phyloP scores from a whole-genome alignment of 2,797 vertebrate genomes.

The Sebastes cheni region DNA sequence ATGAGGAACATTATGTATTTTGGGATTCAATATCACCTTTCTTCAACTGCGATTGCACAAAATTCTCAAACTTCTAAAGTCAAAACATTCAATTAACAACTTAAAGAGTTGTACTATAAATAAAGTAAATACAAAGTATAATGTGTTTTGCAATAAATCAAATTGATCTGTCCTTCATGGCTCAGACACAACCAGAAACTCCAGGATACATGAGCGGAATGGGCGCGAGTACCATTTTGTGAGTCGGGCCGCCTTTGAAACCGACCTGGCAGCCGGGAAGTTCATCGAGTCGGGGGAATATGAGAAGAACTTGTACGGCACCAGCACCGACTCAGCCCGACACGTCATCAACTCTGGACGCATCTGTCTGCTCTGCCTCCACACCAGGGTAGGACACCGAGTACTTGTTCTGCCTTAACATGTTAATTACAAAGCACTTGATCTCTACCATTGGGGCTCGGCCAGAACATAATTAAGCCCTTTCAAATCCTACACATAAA shows the following conservation, averaged over 20 bases:
- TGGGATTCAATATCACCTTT: neutral
- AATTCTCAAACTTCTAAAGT: neutral
- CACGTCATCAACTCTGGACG: conserved; percentile 93
- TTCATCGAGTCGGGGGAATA: conserved; percentile 96
- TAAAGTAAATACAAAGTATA: neutral
- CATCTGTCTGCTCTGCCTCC: conserved; percentile 93
- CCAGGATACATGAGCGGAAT: conserved; percentile 89
- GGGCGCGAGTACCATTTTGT: conserved; percentile 95
- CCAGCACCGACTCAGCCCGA: conserved; percentile 91
- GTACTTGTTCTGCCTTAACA: neutral
- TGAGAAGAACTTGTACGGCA: conserved; percentile 95
- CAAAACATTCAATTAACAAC: neutral
- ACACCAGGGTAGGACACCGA: conserved; percentile 86
- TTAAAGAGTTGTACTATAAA: neutral
- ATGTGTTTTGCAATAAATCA: neutral
- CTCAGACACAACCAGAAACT: conserved; percentile 91
- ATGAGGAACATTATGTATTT: neutral
- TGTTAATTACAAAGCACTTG: conserved; percentile 5
- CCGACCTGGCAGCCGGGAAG: conserved; percentile 88
- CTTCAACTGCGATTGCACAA: neutral
- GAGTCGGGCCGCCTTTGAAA: conserved; percentile 88
- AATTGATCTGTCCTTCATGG: neutral
- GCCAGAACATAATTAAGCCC: neutral
- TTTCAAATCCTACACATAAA: conserved; percentile 7
- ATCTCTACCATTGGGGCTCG: neutral